Percentiles rank a stretch among this genome's conserved stretches.
Evolutionary conservation across 2,797 vertebrate species (phyloP).

Genomic region (Protonibea diacanthus): DNA sequence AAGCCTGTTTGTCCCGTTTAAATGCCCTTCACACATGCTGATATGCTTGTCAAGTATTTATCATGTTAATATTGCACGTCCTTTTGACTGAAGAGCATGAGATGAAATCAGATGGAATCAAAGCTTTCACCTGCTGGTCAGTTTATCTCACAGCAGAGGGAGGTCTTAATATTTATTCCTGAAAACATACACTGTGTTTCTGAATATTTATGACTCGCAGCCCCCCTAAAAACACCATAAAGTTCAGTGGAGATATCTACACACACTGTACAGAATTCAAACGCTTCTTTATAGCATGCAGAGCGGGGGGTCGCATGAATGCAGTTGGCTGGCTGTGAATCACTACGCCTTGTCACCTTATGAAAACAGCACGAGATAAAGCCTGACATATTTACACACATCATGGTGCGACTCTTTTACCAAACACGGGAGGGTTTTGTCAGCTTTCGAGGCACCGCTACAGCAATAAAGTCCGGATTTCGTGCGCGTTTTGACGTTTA

Average conservation of each 20-base stretch:
- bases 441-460: constrained; percentile 62
- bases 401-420: constrained; percentile 37
- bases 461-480: constrained; percentile 19
- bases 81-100: not conserved
- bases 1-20: too few relatives aligned
- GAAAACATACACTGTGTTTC: not conserved
- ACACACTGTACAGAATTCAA: constrained; percentile 1
- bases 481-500: constrained; percentile 11
- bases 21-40: too few relatives aligned
- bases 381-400: constrained; percentile 74
- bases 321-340: constrained; percentile 56
- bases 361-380: constrained; percentile 61
- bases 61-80: too few relatives aligned
- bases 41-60: not conserved
- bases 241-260: constrained; percentile 26
- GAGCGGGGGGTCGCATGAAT: not conserved
- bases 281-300: constrained; percentile 7
- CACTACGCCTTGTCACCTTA: constrained; percentile 45
- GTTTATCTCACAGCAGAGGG: not conserved
- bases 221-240: constrained; percentile 2
- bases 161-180: not conserved
- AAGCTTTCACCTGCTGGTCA: not conserved
- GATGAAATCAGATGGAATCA: not conserved
- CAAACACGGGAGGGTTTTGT: constrained; percentile 55
- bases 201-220: constrained; percentile 32